Evolutionary conservation across 2,113 vertebrate genomes (phyloP).

Genomic region (Tinamus guttatus): DNA sequence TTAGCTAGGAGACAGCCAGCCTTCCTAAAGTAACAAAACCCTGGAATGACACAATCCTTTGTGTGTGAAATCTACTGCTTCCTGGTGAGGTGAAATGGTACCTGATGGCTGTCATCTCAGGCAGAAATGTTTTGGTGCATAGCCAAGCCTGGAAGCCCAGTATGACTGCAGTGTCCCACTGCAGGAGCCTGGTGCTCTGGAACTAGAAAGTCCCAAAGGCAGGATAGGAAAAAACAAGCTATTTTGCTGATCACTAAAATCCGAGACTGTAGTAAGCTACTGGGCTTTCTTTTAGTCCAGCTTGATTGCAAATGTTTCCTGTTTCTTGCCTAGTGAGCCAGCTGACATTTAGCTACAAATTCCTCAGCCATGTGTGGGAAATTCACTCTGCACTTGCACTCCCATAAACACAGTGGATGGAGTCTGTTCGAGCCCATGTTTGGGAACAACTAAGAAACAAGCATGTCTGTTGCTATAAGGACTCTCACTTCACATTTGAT

Average conservation of each 20-base stretch:
- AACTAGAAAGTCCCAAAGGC: not conserved
- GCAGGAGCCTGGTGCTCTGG: not conserved
- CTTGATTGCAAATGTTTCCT: not conserved
- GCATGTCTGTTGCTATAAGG: not conserved
- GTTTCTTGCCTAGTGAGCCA: not conserved
- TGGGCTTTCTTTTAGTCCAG: not conserved
- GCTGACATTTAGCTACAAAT: not conserved
- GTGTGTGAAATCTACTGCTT: not conserved
- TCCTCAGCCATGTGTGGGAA: not conserved
- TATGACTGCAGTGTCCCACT: not conserved
- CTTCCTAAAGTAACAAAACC: not conserved
- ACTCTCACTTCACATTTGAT: not conserved
- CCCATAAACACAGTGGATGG: not conserved
- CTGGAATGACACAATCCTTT: not conserved
- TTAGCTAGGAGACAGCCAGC: not conserved
- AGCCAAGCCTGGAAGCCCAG: not conserved
- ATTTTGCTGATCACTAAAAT: not conserved
- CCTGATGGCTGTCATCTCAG: not conserved
- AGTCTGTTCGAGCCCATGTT: not conserved
- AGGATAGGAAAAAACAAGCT: accelerated
- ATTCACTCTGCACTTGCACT: not conserved
- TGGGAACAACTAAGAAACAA: not conserved
- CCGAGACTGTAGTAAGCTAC: not conserved
- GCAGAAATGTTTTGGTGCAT: not conserved
- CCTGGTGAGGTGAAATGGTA: not conserved